phyloP scores from a whole-genome alignment of 2,113 vertebrate genomes.

The Gnathonemus echidnorhynchus region DNA sequence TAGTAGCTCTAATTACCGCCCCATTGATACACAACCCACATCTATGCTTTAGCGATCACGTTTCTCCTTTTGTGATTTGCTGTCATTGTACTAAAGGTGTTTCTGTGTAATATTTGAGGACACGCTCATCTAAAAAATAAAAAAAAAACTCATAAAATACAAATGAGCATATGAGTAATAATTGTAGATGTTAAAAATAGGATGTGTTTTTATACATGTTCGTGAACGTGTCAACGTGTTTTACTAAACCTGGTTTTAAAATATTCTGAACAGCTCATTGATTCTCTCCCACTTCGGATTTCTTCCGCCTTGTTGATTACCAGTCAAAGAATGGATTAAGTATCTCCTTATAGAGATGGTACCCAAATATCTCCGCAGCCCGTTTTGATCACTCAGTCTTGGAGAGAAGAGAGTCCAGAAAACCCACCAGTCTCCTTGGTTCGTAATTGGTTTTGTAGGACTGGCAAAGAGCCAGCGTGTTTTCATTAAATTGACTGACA shows the following conservation, averaged over 20 bases:
- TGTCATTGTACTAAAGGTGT: background rate
- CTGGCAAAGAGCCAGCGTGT: slow-evolving; percentile 73
- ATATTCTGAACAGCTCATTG: background rate
- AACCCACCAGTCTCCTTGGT: slow-evolving; percentile 69
- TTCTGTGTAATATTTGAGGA: background rate
- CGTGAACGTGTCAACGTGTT: background rate
- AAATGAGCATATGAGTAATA: background rate
- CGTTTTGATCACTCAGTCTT: slow-evolving; percentile 71
- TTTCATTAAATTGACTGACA: slow-evolving; percentile 67
- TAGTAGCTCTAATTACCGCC: slow-evolving; percentile 1
- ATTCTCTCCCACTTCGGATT: slow-evolving; percentile 41
- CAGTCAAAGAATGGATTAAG: slow-evolving; percentile 20
- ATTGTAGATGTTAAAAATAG: background rate
- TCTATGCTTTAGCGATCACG: background rate
- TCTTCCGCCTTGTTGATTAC: slow-evolving; percentile 56
- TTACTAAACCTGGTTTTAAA: background rate
- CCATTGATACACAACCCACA: background rate
- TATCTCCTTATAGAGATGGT: slow-evolving; percentile 67
- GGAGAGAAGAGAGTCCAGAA: slow-evolving; percentile 67
- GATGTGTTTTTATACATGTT: background rate
- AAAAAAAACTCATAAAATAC: background rate
- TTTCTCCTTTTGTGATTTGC: background rate
- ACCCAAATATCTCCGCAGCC: slow-evolving; percentile 62
- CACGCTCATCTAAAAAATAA: background rate
- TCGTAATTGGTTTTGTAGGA: slow-evolving; percentile 86